phyloP scores from a whole-genome alignment of 2,888 invertebrate genomes.

The Plebejus melissa region DNA sequence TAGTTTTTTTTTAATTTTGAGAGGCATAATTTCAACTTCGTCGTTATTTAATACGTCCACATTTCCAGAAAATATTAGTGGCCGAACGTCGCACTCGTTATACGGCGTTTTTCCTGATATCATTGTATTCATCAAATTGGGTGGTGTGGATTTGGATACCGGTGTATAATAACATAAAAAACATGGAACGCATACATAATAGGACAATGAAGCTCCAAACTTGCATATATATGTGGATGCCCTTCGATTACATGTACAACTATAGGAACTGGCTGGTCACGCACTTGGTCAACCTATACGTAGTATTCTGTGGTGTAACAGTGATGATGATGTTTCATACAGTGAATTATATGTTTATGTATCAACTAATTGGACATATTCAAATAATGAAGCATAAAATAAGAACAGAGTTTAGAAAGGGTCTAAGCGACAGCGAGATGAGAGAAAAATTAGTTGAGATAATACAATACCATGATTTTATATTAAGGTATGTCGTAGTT shows the following conservation, averaged over 20 bases:
- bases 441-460: constrained; percentile 40
- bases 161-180: constrained; percentile 39
- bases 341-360: constrained; percentile 43
- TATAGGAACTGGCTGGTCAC: constrained; percentile 42
- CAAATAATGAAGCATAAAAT: constrained; percentile 45
- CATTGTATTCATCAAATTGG: constrained; percentile 37
- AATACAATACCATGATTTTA: constrained; percentile 45
- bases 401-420: constrained; percentile 35
- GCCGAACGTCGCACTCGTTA: constrained; percentile 40
- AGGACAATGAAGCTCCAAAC: constrained; percentile 44
- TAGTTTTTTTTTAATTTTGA: too few species aligned
- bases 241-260: constrained; percentile 47
- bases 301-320: constrained; percentile 34
- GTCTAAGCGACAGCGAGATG: constrained; percentile 39
- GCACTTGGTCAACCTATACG: constrained; percentile 39
- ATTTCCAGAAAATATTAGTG: constrained; percentile 42
- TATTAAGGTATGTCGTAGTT: constrained; percentile 41
- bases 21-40: background rate
- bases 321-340: constrained; percentile 41
- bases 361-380: constrained; percentile 48
- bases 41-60: background rate
- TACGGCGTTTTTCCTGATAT: constrained; percentile 36
- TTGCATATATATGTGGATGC: constrained; percentile 45
- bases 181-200: constrained; percentile 42
- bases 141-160: constrained; percentile 41